phyloP scores from a whole-genome alignment of 1,140 invertebrate species.

The Schlechtendalia chinensis region DNA sequence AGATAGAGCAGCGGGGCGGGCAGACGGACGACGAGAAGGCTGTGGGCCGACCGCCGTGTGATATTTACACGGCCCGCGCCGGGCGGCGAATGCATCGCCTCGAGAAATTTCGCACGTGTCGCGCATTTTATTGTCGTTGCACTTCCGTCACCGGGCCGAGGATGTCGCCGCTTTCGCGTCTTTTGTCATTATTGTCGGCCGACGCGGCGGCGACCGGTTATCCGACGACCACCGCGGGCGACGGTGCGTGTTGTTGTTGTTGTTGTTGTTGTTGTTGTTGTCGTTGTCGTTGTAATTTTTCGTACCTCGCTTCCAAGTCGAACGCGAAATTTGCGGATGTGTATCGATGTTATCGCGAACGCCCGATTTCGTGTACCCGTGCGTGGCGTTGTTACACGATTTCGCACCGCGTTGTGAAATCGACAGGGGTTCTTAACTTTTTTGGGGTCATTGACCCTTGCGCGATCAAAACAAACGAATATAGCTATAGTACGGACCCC shows the following conservation, averaged over 20 bases:
- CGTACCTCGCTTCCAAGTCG: too few species aligned
- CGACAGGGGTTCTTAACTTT: too few species aligned
- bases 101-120: conserved; percentile 21
- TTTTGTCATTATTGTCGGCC: neutral
- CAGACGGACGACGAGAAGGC: neutral
- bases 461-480: too few species aligned
- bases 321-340: too few species aligned
- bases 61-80: neutral
- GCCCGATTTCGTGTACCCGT: too few species aligned
- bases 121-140: conserved; percentile 16
- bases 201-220: neutral
- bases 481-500: too few species aligned
- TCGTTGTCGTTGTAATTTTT: too few species aligned
- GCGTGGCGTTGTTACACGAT: too few species aligned
- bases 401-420: too few species aligned
- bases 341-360: too few species aligned
- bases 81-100: neutral
- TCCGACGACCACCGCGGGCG: neutral
- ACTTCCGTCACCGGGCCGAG: neutral
- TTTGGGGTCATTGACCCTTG: too few species aligned
- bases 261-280: neutral
- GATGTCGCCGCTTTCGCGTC: neutral
- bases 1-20: too few species aligned
- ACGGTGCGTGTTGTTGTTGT: neutral
- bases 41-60: neutral